Conservation (phyloP, 1,140 invertebrate genomes). For the Drosophila rufa region DNA sequence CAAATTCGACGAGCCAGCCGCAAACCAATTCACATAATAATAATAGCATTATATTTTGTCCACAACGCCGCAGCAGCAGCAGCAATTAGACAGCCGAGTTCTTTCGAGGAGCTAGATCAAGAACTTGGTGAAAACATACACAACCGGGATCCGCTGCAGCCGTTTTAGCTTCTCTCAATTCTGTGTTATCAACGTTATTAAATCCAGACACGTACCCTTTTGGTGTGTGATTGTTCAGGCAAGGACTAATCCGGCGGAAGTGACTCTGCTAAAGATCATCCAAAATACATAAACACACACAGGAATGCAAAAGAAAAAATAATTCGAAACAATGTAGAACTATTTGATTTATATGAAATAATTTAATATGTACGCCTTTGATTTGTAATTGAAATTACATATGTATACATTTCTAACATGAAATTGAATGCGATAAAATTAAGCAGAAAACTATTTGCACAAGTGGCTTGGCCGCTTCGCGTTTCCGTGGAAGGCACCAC, state of each 20-base stretch:
- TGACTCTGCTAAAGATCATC: constrained; percentile 33
- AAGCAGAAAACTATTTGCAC: constrained; percentile 15
- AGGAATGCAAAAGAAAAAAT: constrained; percentile 52
- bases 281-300: constrained; percentile 45
- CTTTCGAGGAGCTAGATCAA: constrained; percentile 34
- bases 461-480: constrained; percentile 13
- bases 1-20: constrained; percentile 39
- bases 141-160: constrained; percentile 29
- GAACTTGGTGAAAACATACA: constrained; percentile 13
- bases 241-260: constrained; percentile 26
- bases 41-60: constrained; percentile 54
- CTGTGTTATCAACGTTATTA: constrained; percentile 53
- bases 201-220: constrained; percentile 36
- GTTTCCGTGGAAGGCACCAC: constrained; percentile 12
- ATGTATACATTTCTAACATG: constrained; percentile 57
- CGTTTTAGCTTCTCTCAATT: constrained; percentile 51
- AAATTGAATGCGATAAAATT: constrained; percentile 41
- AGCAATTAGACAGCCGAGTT: constrained; percentile 57
- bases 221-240: constrained; percentile 37
- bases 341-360: constrained; percentile 82
- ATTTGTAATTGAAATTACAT: constrained; percentile 81
- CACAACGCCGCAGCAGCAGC: constrained; percentile 27
- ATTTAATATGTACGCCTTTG: constrained; percentile 78
- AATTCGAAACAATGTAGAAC: constrained; percentile 63
- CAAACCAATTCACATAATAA: constrained; percentile 50